Conservation (phyloP, 2,888 invertebrate genomes). For the Eudasyphora cyanicolor region DNA sequence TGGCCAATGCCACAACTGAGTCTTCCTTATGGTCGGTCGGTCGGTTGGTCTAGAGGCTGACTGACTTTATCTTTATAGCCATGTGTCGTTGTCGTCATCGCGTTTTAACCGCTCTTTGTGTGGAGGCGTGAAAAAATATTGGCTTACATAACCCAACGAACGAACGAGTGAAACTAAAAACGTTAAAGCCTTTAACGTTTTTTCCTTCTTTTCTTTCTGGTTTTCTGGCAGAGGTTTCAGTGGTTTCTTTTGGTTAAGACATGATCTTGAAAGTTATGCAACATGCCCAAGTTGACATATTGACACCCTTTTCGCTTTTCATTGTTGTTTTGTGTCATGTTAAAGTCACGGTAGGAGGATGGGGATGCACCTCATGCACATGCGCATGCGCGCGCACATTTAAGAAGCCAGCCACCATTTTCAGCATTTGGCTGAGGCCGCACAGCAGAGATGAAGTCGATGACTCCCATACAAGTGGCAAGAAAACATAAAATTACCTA, state of each 20-base stretch:
- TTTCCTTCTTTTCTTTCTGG: background rate
- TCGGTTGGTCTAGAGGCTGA: background rate
- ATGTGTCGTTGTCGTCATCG: conserved; percentile 18
- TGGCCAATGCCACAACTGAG: too few species aligned
- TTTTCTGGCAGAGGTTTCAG: background rate
- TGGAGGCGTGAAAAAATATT: conserved; percentile 43
- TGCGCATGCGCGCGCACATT: background rate
- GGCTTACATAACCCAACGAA: conserved; percentile 59
- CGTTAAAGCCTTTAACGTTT: conserved; percentile 10
- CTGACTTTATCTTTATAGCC: conserved; percentile 12
- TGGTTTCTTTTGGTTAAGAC: conserved; percentile 32
- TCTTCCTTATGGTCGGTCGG: background rate
- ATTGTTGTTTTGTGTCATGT: background rate
- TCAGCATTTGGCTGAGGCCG: too few species aligned
- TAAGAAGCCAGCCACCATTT: too few species aligned
- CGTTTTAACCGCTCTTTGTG: conserved; percentile 1
- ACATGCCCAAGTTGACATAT: conserved; percentile 65
- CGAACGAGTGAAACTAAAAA: background rate
- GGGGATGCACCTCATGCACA: conserved; percentile 1
- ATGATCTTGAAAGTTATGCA: conserved; percentile 66
- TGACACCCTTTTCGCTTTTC: conserved; percentile 61
- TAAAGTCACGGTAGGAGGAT: background rate
- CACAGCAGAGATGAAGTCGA: too few species aligned
- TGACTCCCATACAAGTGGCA: too few species aligned
- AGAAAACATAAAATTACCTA: too few species aligned